These are phyloP conservation scores for Chironomus riparius DNA, from an alignment of 2,888 invertebrate species.

Conservation along the genomic window DNA sequence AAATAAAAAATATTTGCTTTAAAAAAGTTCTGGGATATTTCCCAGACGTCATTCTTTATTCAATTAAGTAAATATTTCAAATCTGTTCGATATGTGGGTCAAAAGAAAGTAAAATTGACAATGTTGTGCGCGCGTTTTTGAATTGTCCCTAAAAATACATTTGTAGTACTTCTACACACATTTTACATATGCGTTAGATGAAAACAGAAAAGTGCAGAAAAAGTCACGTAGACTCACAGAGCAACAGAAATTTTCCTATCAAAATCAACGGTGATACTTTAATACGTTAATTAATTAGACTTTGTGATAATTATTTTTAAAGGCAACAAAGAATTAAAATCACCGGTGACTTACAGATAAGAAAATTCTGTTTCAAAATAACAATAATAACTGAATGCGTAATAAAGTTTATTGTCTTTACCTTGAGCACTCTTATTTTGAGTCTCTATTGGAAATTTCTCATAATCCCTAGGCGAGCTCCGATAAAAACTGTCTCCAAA, in stretches of 20 bases:
- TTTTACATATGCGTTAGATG: not conserved
- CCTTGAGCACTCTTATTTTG: slow-evolving; percentile 16
- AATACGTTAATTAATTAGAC: no score
- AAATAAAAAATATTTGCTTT: no score
- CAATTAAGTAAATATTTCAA: not conserved
- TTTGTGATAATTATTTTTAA: no score
- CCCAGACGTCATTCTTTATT: no score
- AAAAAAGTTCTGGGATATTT: no score
- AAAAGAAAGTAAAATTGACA: slow-evolving; percentile 13
- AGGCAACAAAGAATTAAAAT: not conserved
- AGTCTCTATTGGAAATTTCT: slow-evolving; percentile 1
- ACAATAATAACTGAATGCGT: not conserved
- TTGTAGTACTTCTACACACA: not conserved
- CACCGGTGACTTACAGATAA: not conserved
- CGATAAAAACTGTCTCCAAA: slow-evolving; percentile 18
- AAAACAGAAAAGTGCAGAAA: not conserved
- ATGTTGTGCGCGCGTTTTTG: not conserved
- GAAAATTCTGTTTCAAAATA: not conserved
- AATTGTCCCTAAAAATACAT: not conserved
- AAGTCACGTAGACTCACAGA: slow-evolving; percentile 17
- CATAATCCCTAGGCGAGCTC: slow-evolving; percentile 2
- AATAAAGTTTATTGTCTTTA: not conserved
- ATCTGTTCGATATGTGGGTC: not conserved
- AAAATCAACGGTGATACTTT: no score
- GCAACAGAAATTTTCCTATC: not conserved